Conservation (phyloP, 2,797 vertebrate genomes). For the Fundulus diaphanus region DNA sequence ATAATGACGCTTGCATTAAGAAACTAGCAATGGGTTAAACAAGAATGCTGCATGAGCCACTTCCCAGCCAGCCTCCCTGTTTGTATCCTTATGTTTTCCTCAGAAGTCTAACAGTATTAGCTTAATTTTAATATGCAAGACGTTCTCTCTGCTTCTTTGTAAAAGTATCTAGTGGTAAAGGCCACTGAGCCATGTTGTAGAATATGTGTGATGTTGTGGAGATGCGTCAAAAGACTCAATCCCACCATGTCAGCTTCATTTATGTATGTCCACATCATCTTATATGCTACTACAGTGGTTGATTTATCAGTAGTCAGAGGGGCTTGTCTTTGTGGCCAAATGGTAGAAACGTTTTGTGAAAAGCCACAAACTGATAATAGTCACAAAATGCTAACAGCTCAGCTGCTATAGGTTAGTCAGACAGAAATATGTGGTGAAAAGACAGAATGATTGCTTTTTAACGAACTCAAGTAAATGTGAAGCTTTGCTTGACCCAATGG, state of each 20-base stretch:
- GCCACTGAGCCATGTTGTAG: no score
- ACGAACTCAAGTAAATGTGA: neutral
- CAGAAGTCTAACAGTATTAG: neutral
- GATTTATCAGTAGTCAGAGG: neutral
- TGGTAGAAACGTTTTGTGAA: no score
- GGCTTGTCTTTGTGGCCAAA: neutral
- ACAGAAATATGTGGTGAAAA: neutral
- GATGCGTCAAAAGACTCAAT: neutral
- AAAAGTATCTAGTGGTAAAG: neutral
- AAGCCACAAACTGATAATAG: neutral
- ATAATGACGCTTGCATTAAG: neutral
- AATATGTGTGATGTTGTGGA: no score
- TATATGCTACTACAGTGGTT: neutral
- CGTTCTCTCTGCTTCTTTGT: neutral
- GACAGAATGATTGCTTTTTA: neutral
- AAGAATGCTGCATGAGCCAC: neutral
- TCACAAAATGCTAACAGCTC: conserved; percentile 4
- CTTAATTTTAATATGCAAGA: neutral
- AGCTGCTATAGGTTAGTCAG: conserved; percentile 8
- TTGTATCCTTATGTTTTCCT: neutral
- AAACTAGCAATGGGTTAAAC: neutral
- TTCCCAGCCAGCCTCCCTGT: neutral
- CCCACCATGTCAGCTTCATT: neutral
- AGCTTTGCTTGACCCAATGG: neutral
- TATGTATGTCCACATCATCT: neutral